These are phyloP conservation scores for Apocrypta bakeri DNA, from an alignment of 1,140 invertebrate species.

Conservation along the genomic window DNA sequence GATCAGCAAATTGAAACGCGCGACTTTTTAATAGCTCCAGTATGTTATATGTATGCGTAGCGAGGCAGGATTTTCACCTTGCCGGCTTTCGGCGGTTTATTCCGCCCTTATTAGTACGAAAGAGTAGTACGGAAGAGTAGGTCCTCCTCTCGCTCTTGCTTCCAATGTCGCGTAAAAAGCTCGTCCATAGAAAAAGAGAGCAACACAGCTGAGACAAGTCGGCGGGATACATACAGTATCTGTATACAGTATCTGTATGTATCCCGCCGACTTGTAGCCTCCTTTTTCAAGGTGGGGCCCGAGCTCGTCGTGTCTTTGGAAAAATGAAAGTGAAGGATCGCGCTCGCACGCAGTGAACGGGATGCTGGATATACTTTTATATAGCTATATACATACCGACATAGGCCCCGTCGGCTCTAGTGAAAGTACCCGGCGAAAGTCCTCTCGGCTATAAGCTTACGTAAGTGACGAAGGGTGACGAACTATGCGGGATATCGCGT, in stretches of 20 bases:
- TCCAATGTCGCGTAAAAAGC: constrained; percentile 1
- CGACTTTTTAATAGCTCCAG: not conserved
- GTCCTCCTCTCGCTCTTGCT: too few relatives aligned
- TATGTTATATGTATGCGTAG: too few relatives aligned
- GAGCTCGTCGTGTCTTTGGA: not conserved
- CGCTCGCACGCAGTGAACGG: constrained; percentile 23
- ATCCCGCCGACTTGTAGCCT: too few relatives aligned
- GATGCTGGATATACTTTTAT: constrained; percentile 16
- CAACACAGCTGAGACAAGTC: too few relatives aligned
- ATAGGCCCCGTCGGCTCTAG: constrained; percentile 58
- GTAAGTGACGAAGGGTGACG: constrained; percentile 65
- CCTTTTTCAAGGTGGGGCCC: constrained; percentile 37
- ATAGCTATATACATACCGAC: not conserved
- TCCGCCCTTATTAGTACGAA: too few relatives aligned
- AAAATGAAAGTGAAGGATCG: constrained; percentile 45
- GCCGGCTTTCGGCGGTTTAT: too few relatives aligned
- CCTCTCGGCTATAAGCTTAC: constrained; percentile 66
- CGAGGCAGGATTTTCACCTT: too few relatives aligned
- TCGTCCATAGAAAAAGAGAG: not conserved
- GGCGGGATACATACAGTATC: too few relatives aligned
- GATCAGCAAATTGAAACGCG: not conserved
- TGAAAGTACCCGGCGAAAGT: constrained; percentile 73
- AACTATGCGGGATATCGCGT: constrained; percentile 40
- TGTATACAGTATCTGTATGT: too few relatives aligned
- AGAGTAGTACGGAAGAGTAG: too few relatives aligned